phyloP scores from a whole-genome alignment of 2,113 vertebrate species.

The Hipposideros armiger region DNA sequence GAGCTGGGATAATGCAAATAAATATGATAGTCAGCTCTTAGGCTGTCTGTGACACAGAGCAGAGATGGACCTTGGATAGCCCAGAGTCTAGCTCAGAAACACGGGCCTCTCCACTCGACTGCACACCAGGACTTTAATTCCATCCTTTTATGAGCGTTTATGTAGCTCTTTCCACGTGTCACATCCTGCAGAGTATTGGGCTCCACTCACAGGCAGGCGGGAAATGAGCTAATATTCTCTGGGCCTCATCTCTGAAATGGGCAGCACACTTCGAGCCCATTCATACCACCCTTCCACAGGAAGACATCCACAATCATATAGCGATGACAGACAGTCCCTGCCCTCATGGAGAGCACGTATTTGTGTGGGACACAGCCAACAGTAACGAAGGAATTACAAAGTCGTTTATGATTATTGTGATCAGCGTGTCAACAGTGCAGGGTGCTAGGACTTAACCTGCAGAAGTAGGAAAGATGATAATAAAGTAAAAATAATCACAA shows the following conservation, averaged over 20 bases:
- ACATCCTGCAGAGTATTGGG: not conserved
- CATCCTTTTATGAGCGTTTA: not conserved
- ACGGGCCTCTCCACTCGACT: not conserved
- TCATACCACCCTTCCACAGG: not conserved
- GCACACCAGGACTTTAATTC: not conserved
- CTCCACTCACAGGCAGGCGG: not conserved
- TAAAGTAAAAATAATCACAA: not conserved
- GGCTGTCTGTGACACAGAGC: not conserved
- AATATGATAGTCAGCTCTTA: not conserved
- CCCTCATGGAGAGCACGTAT: not conserved
- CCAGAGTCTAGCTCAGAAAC: not conserved
- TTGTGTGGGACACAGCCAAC: not conserved
- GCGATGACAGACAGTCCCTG: not conserved
- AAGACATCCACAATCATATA: not conserved
- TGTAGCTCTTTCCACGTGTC: not conserved
- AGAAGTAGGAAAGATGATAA: not conserved
- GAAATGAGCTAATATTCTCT: not conserved
- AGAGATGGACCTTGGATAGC: not conserved
- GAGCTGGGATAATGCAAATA: not conserved
- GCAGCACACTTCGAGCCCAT: no score
- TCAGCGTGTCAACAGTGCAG: not conserved
- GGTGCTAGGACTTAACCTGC: not conserved
- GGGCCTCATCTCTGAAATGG: not conserved
- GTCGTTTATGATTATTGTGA: not conserved
- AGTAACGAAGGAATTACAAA: conserved; percentile 17